Conservation (phyloP, 2,113 vertebrate species). For the Colinus virginianus region DNA sequence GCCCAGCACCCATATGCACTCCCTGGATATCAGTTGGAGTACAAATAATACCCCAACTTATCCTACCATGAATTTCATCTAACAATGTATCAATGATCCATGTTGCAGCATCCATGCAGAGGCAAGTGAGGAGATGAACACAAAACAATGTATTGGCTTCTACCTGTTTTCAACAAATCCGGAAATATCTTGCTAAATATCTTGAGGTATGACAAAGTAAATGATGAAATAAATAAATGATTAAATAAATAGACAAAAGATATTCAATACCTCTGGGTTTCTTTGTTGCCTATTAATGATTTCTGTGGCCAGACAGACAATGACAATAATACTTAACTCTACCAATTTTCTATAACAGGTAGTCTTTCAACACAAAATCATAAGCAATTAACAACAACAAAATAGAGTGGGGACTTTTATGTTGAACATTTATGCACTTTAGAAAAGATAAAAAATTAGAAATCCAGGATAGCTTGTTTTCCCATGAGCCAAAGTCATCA, state of each 20-base stretch:
- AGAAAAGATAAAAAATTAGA: neutral
- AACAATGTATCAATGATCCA: neutral
- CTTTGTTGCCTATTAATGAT: neutral
- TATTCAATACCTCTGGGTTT: neutral
- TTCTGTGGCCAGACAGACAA: neutral
- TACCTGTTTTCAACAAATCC: neutral
- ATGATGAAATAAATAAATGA: neutral
- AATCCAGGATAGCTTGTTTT: constrained; percentile 1
- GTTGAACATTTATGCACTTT: neutral
- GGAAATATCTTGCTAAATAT: neutral
- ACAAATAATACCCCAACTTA: fast-evolving
- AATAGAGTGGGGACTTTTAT: fast-evolving
- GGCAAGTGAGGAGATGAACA: neutral
- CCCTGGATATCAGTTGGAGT: fast-evolving
- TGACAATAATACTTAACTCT: neutral
- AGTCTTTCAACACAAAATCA: neutral
- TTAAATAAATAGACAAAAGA: neutral
- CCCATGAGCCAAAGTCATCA: constrained; percentile 34
- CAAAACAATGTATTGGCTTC: neutral
- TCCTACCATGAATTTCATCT: neutral
- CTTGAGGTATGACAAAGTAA: neutral
- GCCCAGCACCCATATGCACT: neutral
- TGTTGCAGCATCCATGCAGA: neutral
- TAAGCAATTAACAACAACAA: neutral
- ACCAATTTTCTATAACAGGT: neutral